Base-by-base conservation (phyloP, 1,140 invertebrate genomes). In the Sminthurides bifidus region DNA sequence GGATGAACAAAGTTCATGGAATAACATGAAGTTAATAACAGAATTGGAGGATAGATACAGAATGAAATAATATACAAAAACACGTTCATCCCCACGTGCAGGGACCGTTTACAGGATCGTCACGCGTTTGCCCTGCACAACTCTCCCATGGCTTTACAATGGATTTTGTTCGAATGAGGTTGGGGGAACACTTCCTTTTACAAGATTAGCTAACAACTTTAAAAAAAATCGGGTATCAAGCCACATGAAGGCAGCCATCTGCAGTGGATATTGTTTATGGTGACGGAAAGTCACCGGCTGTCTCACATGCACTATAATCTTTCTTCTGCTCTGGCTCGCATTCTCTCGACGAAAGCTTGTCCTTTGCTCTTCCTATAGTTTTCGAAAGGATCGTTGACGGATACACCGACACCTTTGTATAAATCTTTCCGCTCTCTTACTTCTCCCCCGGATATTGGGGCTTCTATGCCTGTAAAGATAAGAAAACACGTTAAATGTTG, bases 331-430 rank as follows among this genome's bases (percentile, higher is more conserved):
- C 91, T 77, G 23, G 88, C 86, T 70, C 90, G 90, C 91, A 97
- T 96, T 66, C 92, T 77, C 52, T 88, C 89, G 53, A 95, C 94
- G 74, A 95, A 96, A 43, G 90, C 90, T 66, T 92, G 87, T 45
- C 90, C 90, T 74, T 94, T 95, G 69, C 85, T 93, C 73, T 96
- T 96, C 54, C 93, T 79, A 73, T 95, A 97, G 69, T 89, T 91
- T 73, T 97, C 93, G 69, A 93, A 98, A 0, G 92, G 92, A 76
- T 94, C 91, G 68, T 87, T 88, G 55, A 92, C 73, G 69, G 84
- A 89, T n/a, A 74, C 63, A 37, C 92, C 92, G 43, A 95, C 81
- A 60, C 91, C 89, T 77, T 90, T 93, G 69, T 91, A 95, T 74
- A 87, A 83, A 71, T 95, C 91, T 55, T 81, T 81, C 59, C 81